Percentiles rank a stretch among this genome's conserved stretches.
Conservation (phyloP, 2,797 vertebrate species). For the Eulemur albifrons region DNA sequence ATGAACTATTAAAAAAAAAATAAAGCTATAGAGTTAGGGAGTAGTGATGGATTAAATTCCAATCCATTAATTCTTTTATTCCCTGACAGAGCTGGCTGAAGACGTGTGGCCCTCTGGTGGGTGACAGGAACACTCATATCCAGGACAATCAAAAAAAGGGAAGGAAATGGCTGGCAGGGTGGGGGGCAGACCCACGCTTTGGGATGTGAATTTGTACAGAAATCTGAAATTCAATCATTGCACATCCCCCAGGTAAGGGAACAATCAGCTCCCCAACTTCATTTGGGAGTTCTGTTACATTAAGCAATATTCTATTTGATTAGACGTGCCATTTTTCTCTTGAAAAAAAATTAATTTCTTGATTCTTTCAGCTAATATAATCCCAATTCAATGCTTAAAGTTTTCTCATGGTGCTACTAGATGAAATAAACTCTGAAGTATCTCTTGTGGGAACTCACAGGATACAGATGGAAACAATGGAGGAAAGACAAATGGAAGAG, state of each 20-base stretch:
- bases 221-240: slow-evolving; percentile 82
- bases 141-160: not conserved
- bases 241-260: slow-evolving; percentile 73
- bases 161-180: not conserved
- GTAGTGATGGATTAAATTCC: slow-evolving; percentile 81
- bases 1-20: slow-evolving; percentile 83
- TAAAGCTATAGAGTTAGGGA: slow-evolving; percentile 79
- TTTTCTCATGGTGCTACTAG: slow-evolving; percentile 71
- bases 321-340: slow-evolving; percentile 79
- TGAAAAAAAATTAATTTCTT: slow-evolving; percentile 83
- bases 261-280: slow-evolving; percentile 75
- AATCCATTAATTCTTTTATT: slow-evolving; percentile 81
- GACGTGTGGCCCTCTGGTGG: not conserved
- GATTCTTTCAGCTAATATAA: slow-evolving; percentile 76
- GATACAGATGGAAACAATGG: slow-evolving; percentile 38
- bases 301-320: slow-evolving; percentile 78
- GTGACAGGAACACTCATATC: not conserved
- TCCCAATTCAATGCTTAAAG: slow-evolving; percentile 71
- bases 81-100: slow-evolving; percentile 67
- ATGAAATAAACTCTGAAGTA: slow-evolving; percentile 54
- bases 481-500: not conserved
- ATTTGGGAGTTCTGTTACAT: slow-evolving; percentile 79
- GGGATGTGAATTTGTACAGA: slow-evolving; percentile 78
- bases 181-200: slow-evolving; percentile 59
- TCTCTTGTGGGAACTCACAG: slow-evolving; percentile 8